phyloP scores from a whole-genome alignment of 2,797 vertebrate genomes.

The Siniperca undulata region DNA sequence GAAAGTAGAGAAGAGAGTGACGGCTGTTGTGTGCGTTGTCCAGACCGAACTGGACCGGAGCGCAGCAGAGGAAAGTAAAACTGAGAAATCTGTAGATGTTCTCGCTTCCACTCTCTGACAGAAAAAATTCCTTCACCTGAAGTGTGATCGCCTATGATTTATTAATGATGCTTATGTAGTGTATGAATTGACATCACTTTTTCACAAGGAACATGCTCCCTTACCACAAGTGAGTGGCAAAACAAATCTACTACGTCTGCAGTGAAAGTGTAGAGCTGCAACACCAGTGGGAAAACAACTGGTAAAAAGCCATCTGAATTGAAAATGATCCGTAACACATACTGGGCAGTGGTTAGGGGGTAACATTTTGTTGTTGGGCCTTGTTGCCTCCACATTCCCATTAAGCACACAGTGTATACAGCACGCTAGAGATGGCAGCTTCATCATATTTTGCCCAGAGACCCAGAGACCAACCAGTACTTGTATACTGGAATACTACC shows the following conservation, averaged over 20 bases:
- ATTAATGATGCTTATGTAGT: not conserved
- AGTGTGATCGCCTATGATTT: conserved; percentile 1
- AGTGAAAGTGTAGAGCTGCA: not conserved
- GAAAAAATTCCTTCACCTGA: not conserved
- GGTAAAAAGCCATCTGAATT: not conserved
- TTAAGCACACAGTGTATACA: not conserved
- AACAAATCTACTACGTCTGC: not conserved
- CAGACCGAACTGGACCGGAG: not conserved
- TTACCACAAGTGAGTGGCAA: not conserved
- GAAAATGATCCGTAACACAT: not conserved
- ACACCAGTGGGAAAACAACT: not conserved
- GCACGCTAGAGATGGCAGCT: not conserved
- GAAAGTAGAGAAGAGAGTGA: not conserved
- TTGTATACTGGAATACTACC: not conserved
- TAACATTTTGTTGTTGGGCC: not conserved
- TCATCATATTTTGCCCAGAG: not conserved
- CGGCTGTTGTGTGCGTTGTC: not conserved
- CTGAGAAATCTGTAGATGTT: not conserved
- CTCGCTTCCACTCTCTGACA: too few species aligned
- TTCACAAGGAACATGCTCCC: not conserved
- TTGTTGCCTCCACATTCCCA: not conserved
- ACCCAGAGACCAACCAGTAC: not conserved
- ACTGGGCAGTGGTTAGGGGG: not conserved
- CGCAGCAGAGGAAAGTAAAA: not conserved
- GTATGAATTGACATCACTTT: not conserved